A percentile compares a stretch with the other conserved stretches of the same genome.
phyloP scores from a whole-genome alignment of 2,888 invertebrate species.

The Eugnorisma glareosa region DNA sequence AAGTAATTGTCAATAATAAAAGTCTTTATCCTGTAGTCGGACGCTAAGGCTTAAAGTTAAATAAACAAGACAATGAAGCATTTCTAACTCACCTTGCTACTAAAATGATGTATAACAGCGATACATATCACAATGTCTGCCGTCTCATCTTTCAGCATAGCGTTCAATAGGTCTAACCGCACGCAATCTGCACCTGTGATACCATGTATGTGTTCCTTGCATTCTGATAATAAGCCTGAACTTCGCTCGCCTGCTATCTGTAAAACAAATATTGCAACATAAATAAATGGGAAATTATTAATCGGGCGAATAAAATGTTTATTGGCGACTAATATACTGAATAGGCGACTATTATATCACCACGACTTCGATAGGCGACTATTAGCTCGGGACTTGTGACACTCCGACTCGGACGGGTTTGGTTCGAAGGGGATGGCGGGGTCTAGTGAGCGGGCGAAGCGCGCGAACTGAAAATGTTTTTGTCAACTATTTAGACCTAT shows the following conservation, averaged over 20 bases:
- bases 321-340: too few relatives aligned
- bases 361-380: too few relatives aligned
- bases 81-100: constrained; percentile 91
- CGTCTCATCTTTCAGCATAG: constrained; percentile 92
- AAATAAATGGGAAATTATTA: neutral
- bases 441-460: too few relatives aligned
- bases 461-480: too few relatives aligned
- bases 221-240: constrained; percentile 79
- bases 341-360: too few relatives aligned
- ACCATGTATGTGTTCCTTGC: constrained; percentile 64
- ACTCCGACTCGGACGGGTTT: too few relatives aligned
- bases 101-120: constrained; percentile 99
- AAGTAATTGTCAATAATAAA: neutral
- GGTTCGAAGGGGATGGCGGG: too few relatives aligned
- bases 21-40: neutral
- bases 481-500: too few relatives aligned
- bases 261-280: constrained; percentile 14
- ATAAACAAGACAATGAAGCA: neutral
- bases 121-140: constrained; percentile 97
- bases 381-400: too few relatives aligned
- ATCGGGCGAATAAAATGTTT: too few relatives aligned
- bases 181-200: constrained; percentile 92
- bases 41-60: neutral
- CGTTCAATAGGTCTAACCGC: constrained; percentile 93
- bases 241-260: constrained; percentile 94